These are phyloP conservation scores for Charina bottae DNA, from an alignment of 2,113 vertebrate species.

Conservation along the genomic window DNA sequence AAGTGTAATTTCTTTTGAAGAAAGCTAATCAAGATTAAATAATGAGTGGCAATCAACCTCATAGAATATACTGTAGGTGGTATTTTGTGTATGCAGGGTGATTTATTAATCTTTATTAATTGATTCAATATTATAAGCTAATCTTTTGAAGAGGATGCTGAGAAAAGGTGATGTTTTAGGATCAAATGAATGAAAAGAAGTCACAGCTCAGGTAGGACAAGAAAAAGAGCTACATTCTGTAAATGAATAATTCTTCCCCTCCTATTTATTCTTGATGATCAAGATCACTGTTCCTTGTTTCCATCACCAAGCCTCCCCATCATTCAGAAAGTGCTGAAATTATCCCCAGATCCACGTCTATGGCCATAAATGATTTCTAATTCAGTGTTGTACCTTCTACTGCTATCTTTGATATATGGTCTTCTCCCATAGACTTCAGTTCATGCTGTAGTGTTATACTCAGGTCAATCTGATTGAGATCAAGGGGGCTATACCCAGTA, in stretches of 20 bases:
- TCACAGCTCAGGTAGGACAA: too few relatives aligned
- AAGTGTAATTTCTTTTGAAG: background rate
- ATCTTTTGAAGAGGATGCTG: background rate
- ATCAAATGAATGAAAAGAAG: background rate
- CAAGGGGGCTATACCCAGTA: too few relatives aligned
- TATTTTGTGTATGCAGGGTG: background rate
- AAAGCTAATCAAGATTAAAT: background rate
- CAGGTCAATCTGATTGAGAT: background rate
- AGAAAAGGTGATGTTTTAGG: background rate
- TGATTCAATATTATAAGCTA: background rate
- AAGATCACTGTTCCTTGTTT: background rate
- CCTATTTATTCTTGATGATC: background rate
- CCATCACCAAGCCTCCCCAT: background rate
- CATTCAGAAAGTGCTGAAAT: background rate
- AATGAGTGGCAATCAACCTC: background rate
- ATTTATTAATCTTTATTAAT: background rate
- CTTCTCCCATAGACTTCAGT: background rate
- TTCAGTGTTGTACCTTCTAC: background rate
- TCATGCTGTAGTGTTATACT: too few relatives aligned
- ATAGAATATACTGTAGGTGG: background rate
- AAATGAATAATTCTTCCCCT: background rate
- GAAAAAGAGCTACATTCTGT: background rate
- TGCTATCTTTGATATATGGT: background rate
- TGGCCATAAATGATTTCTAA: background rate
- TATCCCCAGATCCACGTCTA: background rate